phyloP scores from a whole-genome alignment of 2,888 invertebrate genomes.

The Beris chalybata region DNA sequence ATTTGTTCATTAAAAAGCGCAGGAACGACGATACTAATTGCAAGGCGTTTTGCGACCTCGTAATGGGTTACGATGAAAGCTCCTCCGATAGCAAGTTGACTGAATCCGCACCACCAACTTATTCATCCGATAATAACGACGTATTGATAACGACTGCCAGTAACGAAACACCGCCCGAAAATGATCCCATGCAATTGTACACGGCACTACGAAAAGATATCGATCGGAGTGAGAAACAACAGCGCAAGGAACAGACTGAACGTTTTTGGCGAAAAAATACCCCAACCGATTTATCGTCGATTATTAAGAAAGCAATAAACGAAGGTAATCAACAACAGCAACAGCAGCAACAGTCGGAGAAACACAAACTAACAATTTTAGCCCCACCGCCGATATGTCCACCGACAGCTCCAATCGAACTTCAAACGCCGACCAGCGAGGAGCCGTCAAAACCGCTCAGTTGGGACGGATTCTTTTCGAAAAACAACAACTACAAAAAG shows the following conservation, averaged over 20 bases:
- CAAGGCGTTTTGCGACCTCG: not conserved
- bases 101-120: not conserved
- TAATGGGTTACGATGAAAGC: not conserved
- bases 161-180: not conserved
- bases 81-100: not conserved
- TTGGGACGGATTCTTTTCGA: constrained; percentile 22
- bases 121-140: not conserved
- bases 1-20: constrained; percentile 22
- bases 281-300: constrained; percentile 37
- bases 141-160: not conserved
- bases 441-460: constrained; percentile 12
- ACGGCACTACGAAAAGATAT: not conserved
- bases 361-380: constrained; percentile 21
- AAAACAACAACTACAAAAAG: constrained; percentile 8
- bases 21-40: not conserved
- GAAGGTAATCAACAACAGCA: constrained; percentile 25
- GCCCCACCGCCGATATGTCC: constrained; percentile 12
- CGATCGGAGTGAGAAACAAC: not conserved
- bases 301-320: constrained; percentile 38
- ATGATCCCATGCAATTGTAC: not conserved
- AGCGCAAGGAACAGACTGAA: constrained; percentile 6
- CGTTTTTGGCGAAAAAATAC: constrained; percentile 35
- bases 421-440: constrained; percentile 25
- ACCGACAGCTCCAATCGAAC: not conserved
- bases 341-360: constrained; percentile 10